phyloP scores from a whole-genome alignment of 1,140 invertebrate genomes.

The Dendrolimus kikuchii region DNA sequence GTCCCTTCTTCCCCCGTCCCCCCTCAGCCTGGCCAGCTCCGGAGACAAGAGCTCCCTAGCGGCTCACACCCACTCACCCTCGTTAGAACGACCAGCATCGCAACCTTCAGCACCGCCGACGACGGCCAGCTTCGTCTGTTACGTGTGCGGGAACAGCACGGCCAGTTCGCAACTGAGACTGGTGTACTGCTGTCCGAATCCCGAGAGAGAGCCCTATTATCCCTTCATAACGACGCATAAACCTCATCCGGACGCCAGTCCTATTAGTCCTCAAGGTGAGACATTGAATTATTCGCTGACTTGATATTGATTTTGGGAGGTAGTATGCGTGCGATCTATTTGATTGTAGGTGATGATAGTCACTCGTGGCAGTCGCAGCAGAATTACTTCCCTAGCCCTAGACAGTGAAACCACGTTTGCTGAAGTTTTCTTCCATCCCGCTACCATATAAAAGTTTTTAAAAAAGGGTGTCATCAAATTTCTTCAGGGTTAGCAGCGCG shows the following conservation, averaged over 20 bases:
- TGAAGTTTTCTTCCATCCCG: no score
- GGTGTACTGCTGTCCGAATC: conserved; percentile 88
- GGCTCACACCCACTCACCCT: conserved; percentile 50
- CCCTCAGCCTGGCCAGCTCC: conserved; percentile 51
- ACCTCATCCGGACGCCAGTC: conserved; percentile 85
- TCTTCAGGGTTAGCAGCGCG: no score
- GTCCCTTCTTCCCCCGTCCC: conserved; percentile 67
- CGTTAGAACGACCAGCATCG: conserved; percentile 50
- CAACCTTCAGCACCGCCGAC: conserved; percentile 56
- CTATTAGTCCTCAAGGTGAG: conserved; percentile 75
- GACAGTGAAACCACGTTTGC: no score
- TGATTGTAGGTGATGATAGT: no score
- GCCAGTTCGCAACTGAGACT: conserved; percentile 83
- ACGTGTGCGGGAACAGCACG: conserved; percentile 87
- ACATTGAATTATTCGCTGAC: not conserved
- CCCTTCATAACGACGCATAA: conserved; percentile 87
- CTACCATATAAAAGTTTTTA: no score
- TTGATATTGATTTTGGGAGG: no score
- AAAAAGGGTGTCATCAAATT: no score
- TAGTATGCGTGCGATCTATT: no score
- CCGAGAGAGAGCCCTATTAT: conserved; percentile 89
- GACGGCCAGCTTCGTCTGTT: conserved; percentile 87
- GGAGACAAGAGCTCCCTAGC: conserved; percentile 48
- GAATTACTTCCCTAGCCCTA: no score
- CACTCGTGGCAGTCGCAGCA: no score